These are phyloP conservation scores for Podarcis cretensis DNA, from an alignment of 2,113 vertebrate genomes.

Conservation along the genomic window DNA sequence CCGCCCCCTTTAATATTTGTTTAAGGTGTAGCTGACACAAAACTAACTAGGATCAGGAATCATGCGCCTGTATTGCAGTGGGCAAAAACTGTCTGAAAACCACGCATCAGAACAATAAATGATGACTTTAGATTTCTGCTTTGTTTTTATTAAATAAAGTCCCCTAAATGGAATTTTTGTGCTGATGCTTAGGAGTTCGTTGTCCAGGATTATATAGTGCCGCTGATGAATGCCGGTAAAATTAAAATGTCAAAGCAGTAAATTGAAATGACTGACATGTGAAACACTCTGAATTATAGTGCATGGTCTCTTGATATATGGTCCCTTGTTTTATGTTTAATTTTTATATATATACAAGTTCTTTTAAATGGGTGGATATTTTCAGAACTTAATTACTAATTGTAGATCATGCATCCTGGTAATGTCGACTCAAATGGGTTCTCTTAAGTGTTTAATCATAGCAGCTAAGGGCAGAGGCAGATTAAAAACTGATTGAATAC, in stretches of 20 bases:
- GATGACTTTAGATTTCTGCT: slow-evolving; percentile 39
- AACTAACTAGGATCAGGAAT: not conserved
- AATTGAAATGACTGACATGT: slow-evolving; percentile 58
- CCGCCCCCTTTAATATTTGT: not conserved
- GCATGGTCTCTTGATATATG: slow-evolving; percentile 37
- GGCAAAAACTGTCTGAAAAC: slow-evolving; percentile 13
- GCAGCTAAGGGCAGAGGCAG: slow-evolving; percentile 33
- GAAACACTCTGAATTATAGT: slow-evolving; percentile 40
- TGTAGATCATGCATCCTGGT: slow-evolving; percentile 29
- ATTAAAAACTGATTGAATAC: slow-evolving; percentile 67
- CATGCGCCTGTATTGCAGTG: slow-evolving; percentile 39
- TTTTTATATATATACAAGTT: slow-evolving; percentile 47
- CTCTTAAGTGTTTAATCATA: slow-evolving; percentile 58
- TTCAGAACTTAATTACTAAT: slow-evolving; percentile 64
- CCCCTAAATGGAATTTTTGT: slow-evolving; percentile 44
- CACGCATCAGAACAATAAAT: slow-evolving; percentile 26
- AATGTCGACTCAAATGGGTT: slow-evolving; percentile 50
- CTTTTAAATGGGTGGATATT: slow-evolving; percentile 47
- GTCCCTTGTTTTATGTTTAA: slow-evolving; percentile 42
- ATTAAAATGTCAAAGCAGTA: slow-evolving; percentile 70
- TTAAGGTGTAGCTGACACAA: not conserved
- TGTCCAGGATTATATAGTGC: slow-evolving; percentile 40
- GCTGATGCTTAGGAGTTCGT: slow-evolving; percentile 37
- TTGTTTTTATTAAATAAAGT: slow-evolving; percentile 42
- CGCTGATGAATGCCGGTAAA: slow-evolving; percentile 37